These are phyloP conservation scores for Jordanella pulchra DNA, from an alignment of 2,797 vertebrate species.

Conservation along the genomic window DNA sequence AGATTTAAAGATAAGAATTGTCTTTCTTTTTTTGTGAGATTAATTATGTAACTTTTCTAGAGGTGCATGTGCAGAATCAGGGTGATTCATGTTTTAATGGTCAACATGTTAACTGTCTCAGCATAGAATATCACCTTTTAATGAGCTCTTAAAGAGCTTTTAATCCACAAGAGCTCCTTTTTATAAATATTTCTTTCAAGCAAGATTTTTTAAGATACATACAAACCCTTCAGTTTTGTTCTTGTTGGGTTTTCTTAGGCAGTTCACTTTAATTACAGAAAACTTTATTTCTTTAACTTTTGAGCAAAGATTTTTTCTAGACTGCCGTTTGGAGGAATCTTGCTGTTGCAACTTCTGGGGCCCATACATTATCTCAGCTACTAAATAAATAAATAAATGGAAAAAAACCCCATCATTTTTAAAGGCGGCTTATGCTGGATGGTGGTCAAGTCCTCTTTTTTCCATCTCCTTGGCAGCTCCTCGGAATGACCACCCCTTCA, in stretches of 20 bases:
- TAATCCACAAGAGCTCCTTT: neutral
- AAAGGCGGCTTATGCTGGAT: constrained; percentile 52
- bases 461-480: constrained; percentile 10
- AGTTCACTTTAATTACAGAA: constrained; percentile 46
- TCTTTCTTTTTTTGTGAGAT: neutral
- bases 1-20: neutral
- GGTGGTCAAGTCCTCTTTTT: constrained; percentile 24
- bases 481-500: constrained; percentile 53
- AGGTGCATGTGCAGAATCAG: neutral
- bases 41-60: neutral
- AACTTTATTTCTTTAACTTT: constrained; percentile 49
- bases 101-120: neutral
- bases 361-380: constrained; percentile 24
- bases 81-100: constrained; percentile 6
- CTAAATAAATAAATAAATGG: constrained; percentile 3
- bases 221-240: constrained; percentile 40
- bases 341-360: constrained; percentile 37
- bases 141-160: constrained; percentile 12
- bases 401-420: constrained; percentile 28
- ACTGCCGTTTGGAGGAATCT: constrained; percentile 42
- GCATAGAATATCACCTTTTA: neutral
- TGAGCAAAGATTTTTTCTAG: constrained; percentile 40
- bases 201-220: constrained; percentile 15
- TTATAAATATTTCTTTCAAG: constrained; percentile 8
- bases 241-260: constrained; percentile 40